Evolutionary conservation across 1,140 invertebrate species (phyloP), one percentile per base, ranked within the genome.

Genomic region (Hetaerina americana): DNA sequence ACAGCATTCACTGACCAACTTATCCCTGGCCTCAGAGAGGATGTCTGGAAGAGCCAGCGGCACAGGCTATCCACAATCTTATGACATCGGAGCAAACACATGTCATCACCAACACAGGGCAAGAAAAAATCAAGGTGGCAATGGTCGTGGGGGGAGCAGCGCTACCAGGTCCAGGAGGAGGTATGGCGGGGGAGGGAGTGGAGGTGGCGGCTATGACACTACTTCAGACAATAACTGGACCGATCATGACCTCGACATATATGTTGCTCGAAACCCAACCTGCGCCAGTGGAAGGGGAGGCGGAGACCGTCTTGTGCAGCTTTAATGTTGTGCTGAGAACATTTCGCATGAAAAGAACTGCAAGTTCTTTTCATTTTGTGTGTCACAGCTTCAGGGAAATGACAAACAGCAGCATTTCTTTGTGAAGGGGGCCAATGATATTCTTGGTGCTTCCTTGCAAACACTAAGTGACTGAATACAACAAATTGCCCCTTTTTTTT

Each of bases 201-300:
- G 40, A 18, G 40, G 40, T 3, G 40, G 40, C 15, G 67, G 67
- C 67, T 68, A 68, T 15, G 93, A 95, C 77, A 93, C 90, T 77
- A 82, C 76, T 24, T 90, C 90, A 49, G 91, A 95, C 79, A 28
- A 68, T 28, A 95, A 94, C 79, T 96, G 93, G 93, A 96, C 94
- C 70, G 94, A 96, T 80, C 93, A 96, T 79, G 94, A 96, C 79
- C 94, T 95, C 90, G 94, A 96, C 75, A 94, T 96, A 77, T 96
- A 96, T 81, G 94, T 95, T 87, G 90, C 93, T 70, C 86, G 93
- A 76, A 95, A 95, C 82, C 89, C 92, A 70, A 94, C 92, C 18
- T 89, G 92, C 66, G 87, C 92, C 77, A 90, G 90, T 76, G 91
- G 67, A 68, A 2, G 92, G 66, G 87, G 92, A 77, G 90, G 90